Evolutionary conservation across 2,888 invertebrate genomes (phyloP).

Genomic region (Labia minor): DNA sequence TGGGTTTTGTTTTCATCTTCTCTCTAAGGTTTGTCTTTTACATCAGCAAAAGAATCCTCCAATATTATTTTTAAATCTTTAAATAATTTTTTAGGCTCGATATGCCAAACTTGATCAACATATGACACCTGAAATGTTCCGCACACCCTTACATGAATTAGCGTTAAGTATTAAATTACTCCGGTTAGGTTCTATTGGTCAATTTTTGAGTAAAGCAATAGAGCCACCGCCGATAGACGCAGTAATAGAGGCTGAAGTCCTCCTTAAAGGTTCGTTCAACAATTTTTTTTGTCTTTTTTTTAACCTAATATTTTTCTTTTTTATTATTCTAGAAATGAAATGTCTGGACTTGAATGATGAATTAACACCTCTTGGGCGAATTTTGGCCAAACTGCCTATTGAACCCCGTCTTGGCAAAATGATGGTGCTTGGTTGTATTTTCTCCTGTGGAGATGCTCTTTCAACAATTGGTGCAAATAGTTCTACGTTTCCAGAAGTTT

Average conservation of each 20-base stretch:
- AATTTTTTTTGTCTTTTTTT: not conserved
- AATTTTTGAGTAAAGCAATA: constrained; percentile 88
- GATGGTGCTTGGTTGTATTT: constrained; percentile 87
- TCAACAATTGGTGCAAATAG: constrained; percentile 92
- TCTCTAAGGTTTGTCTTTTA: constrained; percentile 43
- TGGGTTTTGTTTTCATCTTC: constrained; percentile 89
- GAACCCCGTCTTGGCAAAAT: constrained; percentile 95
- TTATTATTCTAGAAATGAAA: constrained; percentile 60
- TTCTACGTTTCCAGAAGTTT: constrained; percentile 91
- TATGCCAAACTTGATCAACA: constrained; percentile 71
- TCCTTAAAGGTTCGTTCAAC: constrained; percentile 39
- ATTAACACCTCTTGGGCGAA: constrained; percentile 83
- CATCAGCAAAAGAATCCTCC: no score
- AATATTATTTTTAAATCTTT: no score
- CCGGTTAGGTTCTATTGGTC: constrained; percentile 80
- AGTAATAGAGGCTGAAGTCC: constrained; percentile 92
- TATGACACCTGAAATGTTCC: constrained; percentile 93
- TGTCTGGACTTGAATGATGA: constrained; percentile 81
- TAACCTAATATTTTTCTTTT: not conserved
- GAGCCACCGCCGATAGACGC: constrained; percentile 96
- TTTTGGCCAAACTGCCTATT: constrained; percentile 87
- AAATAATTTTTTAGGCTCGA: constrained; percentile 43
- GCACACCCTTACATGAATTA: constrained; percentile 91
- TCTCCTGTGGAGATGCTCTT: constrained; percentile 81
- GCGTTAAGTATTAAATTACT: constrained; percentile 85